Base-by-base conservation (phyloP, 30 jellyfish, hydroid and myxozoan genomes). In the Cassiopea andromeda region DNA sequence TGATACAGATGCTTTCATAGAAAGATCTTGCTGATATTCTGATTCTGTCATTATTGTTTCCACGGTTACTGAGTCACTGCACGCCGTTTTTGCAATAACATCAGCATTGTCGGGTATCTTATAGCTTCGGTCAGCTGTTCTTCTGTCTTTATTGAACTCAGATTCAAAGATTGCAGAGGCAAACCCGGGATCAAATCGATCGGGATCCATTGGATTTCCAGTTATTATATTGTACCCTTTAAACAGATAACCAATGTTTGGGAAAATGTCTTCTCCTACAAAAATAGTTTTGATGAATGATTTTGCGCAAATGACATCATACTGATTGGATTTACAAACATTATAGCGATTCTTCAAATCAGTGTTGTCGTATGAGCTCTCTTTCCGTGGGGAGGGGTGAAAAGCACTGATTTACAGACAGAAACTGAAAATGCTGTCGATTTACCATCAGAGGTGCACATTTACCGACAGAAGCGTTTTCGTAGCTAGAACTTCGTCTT, bases 181-280 rank as follows among this genome's bases (percentile, higher is more conserved):
- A 64, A 85, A 85, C 2, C 93, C 93, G 64, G 87, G 87, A 73
- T 85, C 93, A 73, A 73, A 50, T 48, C 48, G 27, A 16, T 46
- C 49, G 7, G 87, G 87, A 73, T 74, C 87, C 48, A 85, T 7
- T 27, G 93, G 93, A 73, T 85, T 85, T 27, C 93, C 93, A 19
- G 43, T 64, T 27, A 73, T 44, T 7, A 85, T 16, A 57, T 74
- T 85, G 93, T 85, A 85, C 72, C 93, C 93, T 75, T 74, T 85
- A 15, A 85, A 44, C 69, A 85, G 16, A 73, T 85, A 85, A 12
- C 93, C 93, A 48, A 85, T 85, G 87, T 85, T 85, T 14, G 90
- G 71, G 44, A 46, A 67, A 46, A 69, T 66, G 13, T 75, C n/a
- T 54, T 48, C 87, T 17, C 27, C 82, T 73, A 60, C 7, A 47